phyloP scores from a whole-genome alignment of 2,888 invertebrate species.

The Ophion obscuratus region DNA sequence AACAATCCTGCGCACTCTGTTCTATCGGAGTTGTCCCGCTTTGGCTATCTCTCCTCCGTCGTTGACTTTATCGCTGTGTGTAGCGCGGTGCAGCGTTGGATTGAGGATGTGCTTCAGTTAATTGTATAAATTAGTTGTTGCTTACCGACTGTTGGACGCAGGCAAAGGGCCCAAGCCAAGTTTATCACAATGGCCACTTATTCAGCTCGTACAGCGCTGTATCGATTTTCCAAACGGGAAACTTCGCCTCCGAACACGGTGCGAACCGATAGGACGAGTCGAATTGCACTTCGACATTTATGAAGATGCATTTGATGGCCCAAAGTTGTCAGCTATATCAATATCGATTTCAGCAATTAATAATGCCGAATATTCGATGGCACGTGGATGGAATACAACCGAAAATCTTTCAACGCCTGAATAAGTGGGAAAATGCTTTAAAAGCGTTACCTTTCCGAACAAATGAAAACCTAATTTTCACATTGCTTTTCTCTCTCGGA shows the following conservation, averaged over 20 bases:
- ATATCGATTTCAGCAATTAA: background rate
- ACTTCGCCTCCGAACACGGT: conserved; percentile 15
- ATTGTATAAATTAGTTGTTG: conserved; percentile 67
- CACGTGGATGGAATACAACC: background rate
- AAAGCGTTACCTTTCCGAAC: no score
- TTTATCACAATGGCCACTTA: conserved; percentile 24
- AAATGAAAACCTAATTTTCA: no score
- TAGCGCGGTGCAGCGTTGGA: conserved; percentile 13
- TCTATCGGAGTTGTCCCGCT: conserved; percentile 15
- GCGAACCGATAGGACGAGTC: conserved; percentile 8
- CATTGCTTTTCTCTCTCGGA: no score
- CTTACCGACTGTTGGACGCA: conserved; percentile 49
- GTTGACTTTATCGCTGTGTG: conserved; percentile 40
- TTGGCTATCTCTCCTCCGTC: conserved; percentile 37
- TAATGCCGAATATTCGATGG: background rate
- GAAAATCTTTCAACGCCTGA: background rate
- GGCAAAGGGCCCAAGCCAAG: conserved; percentile 25
- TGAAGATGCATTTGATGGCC: conserved; percentile 16
- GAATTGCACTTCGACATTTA: conserved; percentile 32
- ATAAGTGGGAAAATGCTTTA: no score
- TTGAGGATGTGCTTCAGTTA: conserved; percentile 61
- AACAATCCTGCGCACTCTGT: conserved; percentile 34
- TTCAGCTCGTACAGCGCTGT: background rate
- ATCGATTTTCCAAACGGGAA: conserved; percentile 28
- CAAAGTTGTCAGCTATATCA: background rate